These are phyloP conservation scores for Phyllopteryx taeniolatus DNA, from an alignment of 2,113 vertebrate species.

Conservation along the genomic window DNA sequence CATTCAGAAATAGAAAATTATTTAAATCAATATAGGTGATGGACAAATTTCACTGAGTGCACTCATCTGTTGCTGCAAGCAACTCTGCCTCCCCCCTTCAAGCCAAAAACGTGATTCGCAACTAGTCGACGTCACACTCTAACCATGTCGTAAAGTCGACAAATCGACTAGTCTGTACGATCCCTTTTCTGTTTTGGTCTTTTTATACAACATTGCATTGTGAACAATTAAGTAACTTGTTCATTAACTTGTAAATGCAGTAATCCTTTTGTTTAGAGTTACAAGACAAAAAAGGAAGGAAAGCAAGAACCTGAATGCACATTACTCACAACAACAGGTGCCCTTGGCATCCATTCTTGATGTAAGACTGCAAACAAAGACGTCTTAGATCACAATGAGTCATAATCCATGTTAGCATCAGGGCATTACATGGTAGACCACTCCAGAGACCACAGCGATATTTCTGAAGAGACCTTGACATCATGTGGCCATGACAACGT, in stretches of 20 bases:
- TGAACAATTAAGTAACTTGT: not conserved
- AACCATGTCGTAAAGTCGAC: not conserved
- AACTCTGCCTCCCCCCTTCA: not conserved
- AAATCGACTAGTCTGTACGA: not conserved
- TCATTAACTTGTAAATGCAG: not conserved
- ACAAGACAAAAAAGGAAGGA: not conserved
- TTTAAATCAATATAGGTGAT: not conserved
- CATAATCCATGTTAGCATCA: conserved; percentile 38
- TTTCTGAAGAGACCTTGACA: conserved; percentile 47
- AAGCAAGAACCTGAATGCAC: not conserved
- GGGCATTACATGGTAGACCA: conserved; percentile 34
- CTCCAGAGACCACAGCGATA: conserved; percentile 25
- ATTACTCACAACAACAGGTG: conserved; percentile 25
- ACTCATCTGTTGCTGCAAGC: not conserved
- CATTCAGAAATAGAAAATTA: not conserved
- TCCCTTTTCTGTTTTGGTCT: not conserved
- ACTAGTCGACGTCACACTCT: not conserved
- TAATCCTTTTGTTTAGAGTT: conserved; percentile 2
- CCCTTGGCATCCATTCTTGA: conserved; percentile 14
- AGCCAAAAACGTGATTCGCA: not conserved
- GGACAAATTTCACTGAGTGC: not conserved
- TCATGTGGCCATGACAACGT: conserved; percentile 30
- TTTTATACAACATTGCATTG: not conserved
- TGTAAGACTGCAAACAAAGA: conserved; percentile 18
- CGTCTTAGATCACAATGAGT: conserved; percentile 41